A percentile compares a stretch with the other conserved stretches of the same genome.
These are phyloP conservation scores for Aphelenchoides avenae DNA, from an alignment of 1,140 invertebrate species.

Conservation along the genomic window DNA sequence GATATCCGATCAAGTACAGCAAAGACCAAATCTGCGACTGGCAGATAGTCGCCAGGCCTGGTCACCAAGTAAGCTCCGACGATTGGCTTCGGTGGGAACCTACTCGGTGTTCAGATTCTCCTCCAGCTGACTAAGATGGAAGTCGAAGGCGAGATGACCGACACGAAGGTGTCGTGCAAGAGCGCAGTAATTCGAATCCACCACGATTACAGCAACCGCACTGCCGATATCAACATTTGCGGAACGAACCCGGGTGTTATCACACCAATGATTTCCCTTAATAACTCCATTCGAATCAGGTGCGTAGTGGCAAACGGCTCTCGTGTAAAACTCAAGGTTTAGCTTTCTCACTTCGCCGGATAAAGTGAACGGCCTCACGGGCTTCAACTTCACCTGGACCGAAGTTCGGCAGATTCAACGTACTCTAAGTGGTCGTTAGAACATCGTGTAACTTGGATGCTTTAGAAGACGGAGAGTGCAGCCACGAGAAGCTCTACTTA, in stretches of 20 bases:
- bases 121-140: constrained; percentile 37
- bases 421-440: constrained; percentile 5
- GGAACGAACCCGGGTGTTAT: constrained; percentile 41
- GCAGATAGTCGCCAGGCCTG: constrained; percentile 49
- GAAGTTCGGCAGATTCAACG: constrained; percentile 46
- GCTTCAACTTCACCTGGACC: constrained; percentile 59
- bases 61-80: constrained; percentile 38
- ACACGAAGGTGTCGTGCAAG: constrained; percentile 41
- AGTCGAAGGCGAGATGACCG: constrained; percentile 55
- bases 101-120: constrained; percentile 33
- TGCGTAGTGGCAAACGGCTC: not conserved
- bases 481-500: constrained; percentile 39
- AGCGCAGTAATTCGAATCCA: constrained; percentile 53
- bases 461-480: constrained; percentile 47
- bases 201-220: constrained; percentile 39
- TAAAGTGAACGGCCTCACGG: constrained; percentile 54
- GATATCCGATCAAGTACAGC: constrained; percentile 52
- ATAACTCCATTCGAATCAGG: constrained; percentile 53
- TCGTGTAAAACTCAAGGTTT: constrained; percentile 5
- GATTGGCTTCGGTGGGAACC: constrained; percentile 10
- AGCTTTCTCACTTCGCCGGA: constrained; percentile 46
- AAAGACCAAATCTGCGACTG: constrained; percentile 55
- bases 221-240: constrained; percentile 28
- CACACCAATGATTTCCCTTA: constrained; percentile 44
- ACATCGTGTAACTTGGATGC: not conserved